phyloP scores from a whole-genome alignment of 2,113 vertebrate species.

The Pangasianodon hypophthalmus region DNA sequence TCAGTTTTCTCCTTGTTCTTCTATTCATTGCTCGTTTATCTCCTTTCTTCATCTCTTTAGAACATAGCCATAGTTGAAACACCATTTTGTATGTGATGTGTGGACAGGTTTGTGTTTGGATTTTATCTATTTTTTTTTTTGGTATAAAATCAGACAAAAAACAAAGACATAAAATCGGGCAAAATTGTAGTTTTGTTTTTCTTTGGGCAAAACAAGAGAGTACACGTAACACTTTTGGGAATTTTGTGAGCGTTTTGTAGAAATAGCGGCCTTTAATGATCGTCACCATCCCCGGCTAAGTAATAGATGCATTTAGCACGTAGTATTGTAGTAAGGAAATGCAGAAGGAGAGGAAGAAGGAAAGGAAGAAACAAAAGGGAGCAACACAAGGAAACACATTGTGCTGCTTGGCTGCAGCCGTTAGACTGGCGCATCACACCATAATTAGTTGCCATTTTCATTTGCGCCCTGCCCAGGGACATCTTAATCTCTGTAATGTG shows the following conservation, averaged over 20 bases:
- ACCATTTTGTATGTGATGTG: neutral
- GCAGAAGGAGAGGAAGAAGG: neutral
- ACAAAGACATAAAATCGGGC: neutral
- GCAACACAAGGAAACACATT: neutral
- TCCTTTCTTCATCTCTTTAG: neutral
- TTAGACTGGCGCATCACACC: neutral
- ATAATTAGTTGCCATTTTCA: constrained; percentile 16
- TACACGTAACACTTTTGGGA: neutral
- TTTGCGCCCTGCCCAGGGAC: constrained; percentile 5
- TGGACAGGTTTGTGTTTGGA: neutral
- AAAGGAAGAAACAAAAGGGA: neutral
- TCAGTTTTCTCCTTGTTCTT: neutral
- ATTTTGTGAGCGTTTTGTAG: neutral
- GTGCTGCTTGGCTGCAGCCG: neutral
- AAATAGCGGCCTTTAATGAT: neutral
- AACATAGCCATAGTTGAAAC: neutral
- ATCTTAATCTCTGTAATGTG: constrained; percentile 20
- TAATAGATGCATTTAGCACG: neutral
- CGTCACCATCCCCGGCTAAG: neutral
- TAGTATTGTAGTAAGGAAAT: neutral
- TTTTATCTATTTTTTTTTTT: neutral
- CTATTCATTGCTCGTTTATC: neutral
- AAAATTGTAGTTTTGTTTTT: neutral
- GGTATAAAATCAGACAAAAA: neutral
- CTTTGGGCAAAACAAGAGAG: neutral